Base-by-base conservation (phyloP, 2,797 vertebrate genomes). In the Sebastes matsubarae region DNA sequence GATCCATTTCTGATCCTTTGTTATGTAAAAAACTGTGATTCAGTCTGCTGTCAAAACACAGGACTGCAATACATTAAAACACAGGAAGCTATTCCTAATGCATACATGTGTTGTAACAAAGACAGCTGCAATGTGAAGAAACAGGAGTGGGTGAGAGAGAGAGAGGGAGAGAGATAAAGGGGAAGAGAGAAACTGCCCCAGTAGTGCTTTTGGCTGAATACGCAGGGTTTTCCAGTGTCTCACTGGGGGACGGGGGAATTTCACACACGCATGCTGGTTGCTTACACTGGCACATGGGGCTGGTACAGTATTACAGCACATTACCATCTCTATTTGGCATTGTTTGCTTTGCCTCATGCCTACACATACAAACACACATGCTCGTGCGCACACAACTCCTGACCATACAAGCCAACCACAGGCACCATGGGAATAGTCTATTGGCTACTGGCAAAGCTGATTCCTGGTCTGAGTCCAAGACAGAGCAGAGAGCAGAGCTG, bases 321-420 rank as follows among this genome's bases (percentile, higher is more conserved):
- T 93, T 93, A 92, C 88, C 80, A 85, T 89, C 86, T 90, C 85
- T 90, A 87, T 90, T 93, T 92, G 89, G 88, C 90, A 91, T 89
- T 91, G 91, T 93, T 93, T 91, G 75, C 85, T 90, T 89, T 90
- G 86, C 87, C 82, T 87, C 87, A 71, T 92, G 88, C 89, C 81
- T 87, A 86, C 89, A 91, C 90, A 90, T 88, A 89, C 86, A 91
- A 83, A 93, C 89, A 91, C 81, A 86, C 87, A 89, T 85, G 84
- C 86, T 82, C 9, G 60, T 79, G 73, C 34, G 22, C 88, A 92
- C 73, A 89, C 87, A 90, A 91, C 86, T 89, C 86, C 87, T 88
- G 89, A 91, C 89, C 89, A 89, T 81, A 88, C 88, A 91, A 93
- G 88, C 93, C 93, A 93, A 94, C 93, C 89, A 88, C 92, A 92